Evolutionary conservation across 2,888 invertebrate species (phyloP).

Genomic region (Xanthia togata): DNA sequence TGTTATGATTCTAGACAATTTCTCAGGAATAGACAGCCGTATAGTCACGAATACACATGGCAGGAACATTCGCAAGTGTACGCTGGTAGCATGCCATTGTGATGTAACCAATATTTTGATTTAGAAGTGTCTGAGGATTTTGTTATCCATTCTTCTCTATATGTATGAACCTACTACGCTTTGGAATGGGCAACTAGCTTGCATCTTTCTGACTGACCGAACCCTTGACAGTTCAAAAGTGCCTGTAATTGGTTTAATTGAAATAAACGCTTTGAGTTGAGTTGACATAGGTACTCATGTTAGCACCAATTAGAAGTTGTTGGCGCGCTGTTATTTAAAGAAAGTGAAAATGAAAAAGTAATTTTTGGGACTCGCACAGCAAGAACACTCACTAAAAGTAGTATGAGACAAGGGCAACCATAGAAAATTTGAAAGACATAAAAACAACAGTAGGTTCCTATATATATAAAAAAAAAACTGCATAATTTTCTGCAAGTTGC

Average conservation of each 20-base stretch:
- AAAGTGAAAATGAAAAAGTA: not conserved
- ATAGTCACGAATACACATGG: not conserved
- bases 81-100: not conserved
- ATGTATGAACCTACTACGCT: no score
- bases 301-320: not conserved
- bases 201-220: not conserved
- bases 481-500: not conserved
- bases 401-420: not conserved
- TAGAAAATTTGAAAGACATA: no score
- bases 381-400: no score
- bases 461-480: not conserved
- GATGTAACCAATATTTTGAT: not conserved
- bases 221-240: not conserved
- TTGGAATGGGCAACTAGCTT: not conserved
- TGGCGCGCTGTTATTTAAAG: no score
- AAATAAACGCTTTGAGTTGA: not conserved
- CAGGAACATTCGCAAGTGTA: slow-evolving; percentile 1
- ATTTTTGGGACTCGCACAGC: not conserved
- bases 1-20: not conserved
- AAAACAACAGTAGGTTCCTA: no score
- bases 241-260: not conserved
- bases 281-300: not conserved
- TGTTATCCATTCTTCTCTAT: not conserved
- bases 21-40: not conserved
- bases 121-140: no score